Percentiles rank a stretch among this genome's conserved stretches.
Evolutionary conservation across 2,888 invertebrate species (phyloP).

Genomic region (Synergus gifuensis): DNA sequence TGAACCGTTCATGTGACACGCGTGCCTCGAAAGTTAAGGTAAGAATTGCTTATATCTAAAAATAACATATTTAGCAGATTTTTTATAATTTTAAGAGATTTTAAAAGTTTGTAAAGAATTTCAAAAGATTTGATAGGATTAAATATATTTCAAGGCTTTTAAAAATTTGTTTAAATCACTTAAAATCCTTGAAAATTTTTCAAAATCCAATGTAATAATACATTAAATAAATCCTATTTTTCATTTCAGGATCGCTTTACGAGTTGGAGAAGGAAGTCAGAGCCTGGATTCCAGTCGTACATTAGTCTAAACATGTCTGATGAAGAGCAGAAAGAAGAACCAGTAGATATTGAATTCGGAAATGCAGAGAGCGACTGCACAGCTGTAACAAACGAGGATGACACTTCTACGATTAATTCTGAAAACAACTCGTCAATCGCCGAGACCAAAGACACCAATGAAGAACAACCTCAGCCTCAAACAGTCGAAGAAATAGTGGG

Average conservation of each 20-base stretch:
- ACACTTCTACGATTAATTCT: conserved; percentile 36
- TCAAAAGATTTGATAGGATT: no score
- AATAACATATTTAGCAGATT: neutral
- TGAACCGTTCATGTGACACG: conserved; percentile 69
- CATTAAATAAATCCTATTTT: conserved; percentile 65
- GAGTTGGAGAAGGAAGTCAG: conserved; percentile 86
- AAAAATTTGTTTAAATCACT: no score
- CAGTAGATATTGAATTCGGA: conserved; percentile 48
- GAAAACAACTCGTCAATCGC: conserved; percentile 49
- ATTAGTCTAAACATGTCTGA: conserved; percentile 71
- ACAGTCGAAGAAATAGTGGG: conserved; percentile 89
- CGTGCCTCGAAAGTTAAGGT: conserved; percentile 74
- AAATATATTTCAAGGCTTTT: no score
- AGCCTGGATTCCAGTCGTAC: conserved; percentile 81
- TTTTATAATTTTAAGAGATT: neutral
- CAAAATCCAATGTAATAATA: no score
- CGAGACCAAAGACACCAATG: conserved; percentile 64
- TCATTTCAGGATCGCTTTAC: conserved; percentile 78
- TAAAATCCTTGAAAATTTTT: no score
- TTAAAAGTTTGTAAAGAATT: no score
- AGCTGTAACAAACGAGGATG: conserved; percentile 44
- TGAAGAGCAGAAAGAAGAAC: conserved; percentile 68
- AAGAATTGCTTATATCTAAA: conserved; percentile 16
- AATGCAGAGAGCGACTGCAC: conserved; percentile 25
- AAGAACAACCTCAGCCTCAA: conserved; percentile 71